Base-by-base conservation (phyloP, 2,797 vertebrate genomes). In the Rhinogobio ventralis region DNA sequence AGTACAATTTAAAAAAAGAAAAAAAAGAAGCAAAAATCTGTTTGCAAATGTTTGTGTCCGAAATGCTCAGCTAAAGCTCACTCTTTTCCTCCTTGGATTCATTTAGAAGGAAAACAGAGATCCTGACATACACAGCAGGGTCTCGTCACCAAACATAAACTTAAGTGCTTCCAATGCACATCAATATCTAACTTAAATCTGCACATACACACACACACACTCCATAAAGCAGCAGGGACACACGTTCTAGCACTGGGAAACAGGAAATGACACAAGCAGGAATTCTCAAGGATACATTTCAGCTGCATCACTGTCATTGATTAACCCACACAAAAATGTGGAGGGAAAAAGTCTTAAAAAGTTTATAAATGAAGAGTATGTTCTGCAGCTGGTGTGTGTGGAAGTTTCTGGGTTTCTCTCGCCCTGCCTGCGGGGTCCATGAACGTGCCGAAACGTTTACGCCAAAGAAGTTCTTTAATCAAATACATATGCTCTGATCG, bases 401-500 rank as follows among this genome's bases (percentile, higher is more conserved):
- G 30, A 33, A 84, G 72, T 77, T 39, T 62, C n/a, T 68, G 60
- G 49, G n/a, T 25, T 60, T 79, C 66, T 75, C 73, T 71, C 23
- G 4, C 42, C 39, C 36, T 76, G 77, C 66, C 81, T 78, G 84
- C 17, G 64, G 83, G 80, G 69, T 72, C 78, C 60, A 30, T 17
- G 25, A 68, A 84, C 57, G 33, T 75, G 64, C 82, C 49, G 42
- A 89, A 87, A 85, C n/a, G 53, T 80, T 80, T 81, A 80, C 46
- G 28, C 73, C 36, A 79, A 46, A 79, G 71, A 68, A 55, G 4
- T 25, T 72, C 30, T 85, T 42, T 86, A 86, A 88, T 86, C 19
- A 67, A 87, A 25, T 55, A 77, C 87, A 88, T 83, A 25, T 85
- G 84, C 67, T 67, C 46, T 36, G 67, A 87, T 83, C 69, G 6